Evolutionary conservation across 2,113 vertebrate genomes (phyloP).

Genomic region (Notothenia coriiceps): DNA sequence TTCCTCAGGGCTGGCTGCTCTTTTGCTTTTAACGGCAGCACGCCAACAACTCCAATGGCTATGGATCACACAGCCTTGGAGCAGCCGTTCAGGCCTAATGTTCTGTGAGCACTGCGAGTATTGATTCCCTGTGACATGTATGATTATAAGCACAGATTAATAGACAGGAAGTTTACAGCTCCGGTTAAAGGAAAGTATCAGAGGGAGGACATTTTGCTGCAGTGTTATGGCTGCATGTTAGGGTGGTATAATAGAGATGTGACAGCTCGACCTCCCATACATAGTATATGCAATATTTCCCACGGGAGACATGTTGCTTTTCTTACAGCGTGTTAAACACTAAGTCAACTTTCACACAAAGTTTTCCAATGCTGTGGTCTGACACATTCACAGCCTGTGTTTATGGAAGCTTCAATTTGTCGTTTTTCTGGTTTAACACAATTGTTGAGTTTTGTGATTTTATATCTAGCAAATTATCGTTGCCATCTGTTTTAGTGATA

Average conservation of each 20-base stretch:
- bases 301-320: slow-evolving; percentile 35
- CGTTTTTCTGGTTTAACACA: slow-evolving; percentile 11
- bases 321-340: slow-evolving; percentile 42
- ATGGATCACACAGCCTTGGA: slow-evolving; percentile 76
- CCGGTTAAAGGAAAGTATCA: slow-evolving; percentile 44
- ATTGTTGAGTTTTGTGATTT: slow-evolving; percentile 16
- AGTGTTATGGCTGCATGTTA: slow-evolving; percentile 43
- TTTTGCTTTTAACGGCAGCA: slow-evolving; percentile 40
- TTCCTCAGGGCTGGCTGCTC: slow-evolving; percentile 50
- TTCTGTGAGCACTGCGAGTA: slow-evolving; percentile 63
- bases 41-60: slow-evolving; percentile 51
- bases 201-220: slow-evolving; percentile 38
- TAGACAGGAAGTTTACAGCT: slow-evolving; percentile 66
- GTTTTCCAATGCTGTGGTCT: slow-evolving; percentile 18
- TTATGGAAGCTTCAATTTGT: slow-evolving; percentile 13
- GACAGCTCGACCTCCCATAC: slow-evolving; percentile 54
- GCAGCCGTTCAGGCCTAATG: slow-evolving; percentile 66
- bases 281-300: slow-evolving; percentile 31
- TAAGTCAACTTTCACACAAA: slow-evolving; percentile 14
- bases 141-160: slow-evolving; percentile 79
- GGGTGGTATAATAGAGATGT: slow-evolving; percentile 50
- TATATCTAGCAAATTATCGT: slow-evolving; percentile 28
- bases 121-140: slow-evolving; percentile 72
- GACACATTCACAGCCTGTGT: slow-evolving; percentile 37
- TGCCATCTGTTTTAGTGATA: slow-evolving; percentile 49